Conservation (phyloP, 1,140 invertebrate species). For the Macrosteles quadrilineatus region DNA sequence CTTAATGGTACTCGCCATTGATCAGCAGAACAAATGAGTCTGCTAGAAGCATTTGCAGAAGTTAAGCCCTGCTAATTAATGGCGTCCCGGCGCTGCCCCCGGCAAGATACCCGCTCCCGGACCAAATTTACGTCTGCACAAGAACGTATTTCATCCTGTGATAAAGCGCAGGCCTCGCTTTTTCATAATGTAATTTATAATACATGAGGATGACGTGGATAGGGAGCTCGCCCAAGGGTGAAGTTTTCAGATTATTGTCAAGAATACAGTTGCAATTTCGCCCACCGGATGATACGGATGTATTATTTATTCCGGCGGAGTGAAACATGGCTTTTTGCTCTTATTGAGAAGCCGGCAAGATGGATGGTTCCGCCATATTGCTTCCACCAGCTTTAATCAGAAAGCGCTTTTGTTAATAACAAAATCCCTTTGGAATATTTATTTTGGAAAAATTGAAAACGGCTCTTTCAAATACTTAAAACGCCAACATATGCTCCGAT, state of each 20-base stretch:
- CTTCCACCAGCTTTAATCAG: conserved; percentile 17
- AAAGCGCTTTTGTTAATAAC: conserved; percentile 19
- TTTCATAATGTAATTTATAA: conserved; percentile 25
- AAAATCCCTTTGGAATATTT: conserved; percentile 13
- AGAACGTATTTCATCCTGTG: conserved; percentile 23
- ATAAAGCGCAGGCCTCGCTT: conserved; percentile 2
- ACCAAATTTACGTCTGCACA: conserved; percentile 13
- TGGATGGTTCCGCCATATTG: conserved; percentile 23
- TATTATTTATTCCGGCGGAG: conserved; percentile 15
- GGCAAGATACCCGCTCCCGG: not conserved
- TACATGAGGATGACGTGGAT: conserved; percentile 4
- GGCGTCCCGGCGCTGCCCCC: not conserved
- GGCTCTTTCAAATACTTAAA: too few relatives aligned
- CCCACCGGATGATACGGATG: not conserved
- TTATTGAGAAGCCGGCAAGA: conserved; percentile 7
- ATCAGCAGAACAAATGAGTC: conserved; percentile 25
- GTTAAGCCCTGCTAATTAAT: conserved; percentile 23
- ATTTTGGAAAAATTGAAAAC: conserved; percentile 22
- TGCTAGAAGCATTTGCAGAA: conserved; percentile 26
- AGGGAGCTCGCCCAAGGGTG: conserved; percentile 17
- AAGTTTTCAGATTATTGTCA: conserved; percentile 20
- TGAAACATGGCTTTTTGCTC: conserved; percentile 25
- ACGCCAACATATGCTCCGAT: too few relatives aligned
- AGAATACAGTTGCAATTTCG: conserved; percentile 21
- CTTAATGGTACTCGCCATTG: conserved; percentile 15